These are phyloP conservation scores for Drosophila infuscata DNA, from an alignment of 2,888 invertebrate species.

Conservation along the genomic window DNA sequence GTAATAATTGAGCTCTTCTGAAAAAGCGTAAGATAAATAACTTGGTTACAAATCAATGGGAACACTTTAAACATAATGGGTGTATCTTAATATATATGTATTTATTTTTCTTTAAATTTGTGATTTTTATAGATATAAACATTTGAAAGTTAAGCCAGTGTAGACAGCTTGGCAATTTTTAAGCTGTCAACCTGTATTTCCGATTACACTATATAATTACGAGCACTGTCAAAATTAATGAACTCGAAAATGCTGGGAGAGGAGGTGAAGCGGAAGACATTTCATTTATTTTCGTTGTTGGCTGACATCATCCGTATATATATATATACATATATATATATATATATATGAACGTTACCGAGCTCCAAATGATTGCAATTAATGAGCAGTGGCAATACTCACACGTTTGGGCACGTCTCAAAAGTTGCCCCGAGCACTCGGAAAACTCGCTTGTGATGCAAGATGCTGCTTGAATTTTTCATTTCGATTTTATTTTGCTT, in stretches of 20 bases:
- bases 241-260: constrained; percentile 43
- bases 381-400: constrained; percentile 40
- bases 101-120: not conserved
- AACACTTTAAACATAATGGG: not conserved
- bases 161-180: constrained; percentile 14
- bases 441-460: constrained; percentile 52
- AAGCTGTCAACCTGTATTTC: constrained; percentile 44
- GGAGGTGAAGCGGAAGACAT: constrained; percentile 14
- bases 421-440: constrained; percentile 32
- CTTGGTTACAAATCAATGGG: not conserved
- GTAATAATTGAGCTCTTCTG: too few relatives aligned
- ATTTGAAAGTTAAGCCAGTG: not conserved
- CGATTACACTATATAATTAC: constrained; percentile 58
- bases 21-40: too few relatives aligned
- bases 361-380: constrained; percentile 45
- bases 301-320: constrained; percentile 4
- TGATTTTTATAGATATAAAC: not conserved
- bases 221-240: constrained; percentile 66
- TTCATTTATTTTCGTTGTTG: constrained; percentile 15
- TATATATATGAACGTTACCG: constrained; percentile 9
- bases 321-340: not conserved
- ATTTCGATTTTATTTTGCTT: constrained; percentile 47
- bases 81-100: not conserved
- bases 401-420: constrained; percentile 53
- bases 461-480: constrained; percentile 42